A percentile compares a stretch with the other conserved stretches of the same genome.
phyloP scores from a whole-genome alignment of 30 jellyfish, hydroid and myxozoan genomes.

The Aurelia sp. region DNA sequence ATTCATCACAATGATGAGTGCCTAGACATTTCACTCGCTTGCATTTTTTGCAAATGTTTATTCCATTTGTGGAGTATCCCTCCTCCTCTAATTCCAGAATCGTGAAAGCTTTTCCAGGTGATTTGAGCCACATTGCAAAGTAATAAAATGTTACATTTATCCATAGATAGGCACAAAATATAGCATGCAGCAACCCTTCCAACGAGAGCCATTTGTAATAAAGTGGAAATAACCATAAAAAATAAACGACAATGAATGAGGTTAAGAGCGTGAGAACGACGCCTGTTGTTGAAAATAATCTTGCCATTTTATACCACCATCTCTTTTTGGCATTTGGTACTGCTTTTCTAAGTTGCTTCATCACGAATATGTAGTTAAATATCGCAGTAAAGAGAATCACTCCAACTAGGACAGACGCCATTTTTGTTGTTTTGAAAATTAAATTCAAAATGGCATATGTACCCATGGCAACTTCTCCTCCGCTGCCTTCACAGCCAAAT shows the following conservation, averaged over 20 bases:
- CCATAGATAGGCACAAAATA: constrained; percentile 77
- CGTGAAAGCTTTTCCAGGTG: constrained; percentile 83
- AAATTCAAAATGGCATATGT: no score
- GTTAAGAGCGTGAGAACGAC: constrained; percentile 49
- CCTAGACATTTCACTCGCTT: constrained; percentile 66
- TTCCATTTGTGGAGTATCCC: constrained; percentile 43
- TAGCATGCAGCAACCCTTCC: constrained; percentile 45
- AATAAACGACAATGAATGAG: constrained; percentile 37
- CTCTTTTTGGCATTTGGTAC: constrained; percentile 11
- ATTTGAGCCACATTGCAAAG: constrained; percentile 69
- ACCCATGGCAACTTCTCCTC: no score
- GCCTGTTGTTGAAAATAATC: constrained; percentile 11
- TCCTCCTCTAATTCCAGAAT: constrained; percentile 49
- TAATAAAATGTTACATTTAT: constrained; percentile 74
- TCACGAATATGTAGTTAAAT: constrained; percentile 20
- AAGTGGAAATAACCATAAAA: constrained; percentile 52
- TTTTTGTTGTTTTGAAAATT: constrained; percentile 15
- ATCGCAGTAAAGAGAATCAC: constrained; percentile 10
- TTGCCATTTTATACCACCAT: constrained; percentile 44
- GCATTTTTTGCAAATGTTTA: constrained; percentile 67
- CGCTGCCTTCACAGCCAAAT: no score
- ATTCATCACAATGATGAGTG: constrained; percentile 73
- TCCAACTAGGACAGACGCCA: constrained; percentile 49
- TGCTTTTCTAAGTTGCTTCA: constrained; percentile 17
- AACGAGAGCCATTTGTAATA: constrained; percentile 31